Conservation (phyloP, 2,797 vertebrate species). For the Vespertilio murinus region DNA sequence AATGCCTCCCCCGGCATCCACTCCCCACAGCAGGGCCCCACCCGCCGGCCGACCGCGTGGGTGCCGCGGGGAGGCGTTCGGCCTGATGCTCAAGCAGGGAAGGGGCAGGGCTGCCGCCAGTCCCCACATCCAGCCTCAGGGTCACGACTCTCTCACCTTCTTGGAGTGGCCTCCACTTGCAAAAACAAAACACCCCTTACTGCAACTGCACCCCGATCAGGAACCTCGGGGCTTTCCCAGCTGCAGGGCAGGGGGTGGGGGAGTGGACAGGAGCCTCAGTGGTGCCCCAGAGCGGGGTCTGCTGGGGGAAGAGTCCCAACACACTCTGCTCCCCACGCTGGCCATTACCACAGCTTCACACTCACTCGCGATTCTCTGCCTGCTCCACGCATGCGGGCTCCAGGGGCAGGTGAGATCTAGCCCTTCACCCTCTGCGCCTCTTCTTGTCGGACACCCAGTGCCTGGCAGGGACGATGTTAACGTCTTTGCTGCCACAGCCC, state of each 20-base stretch:
- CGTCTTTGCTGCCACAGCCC: too few species aligned
- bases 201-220: not conserved
- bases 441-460: too few species aligned
- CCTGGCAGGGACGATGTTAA: too few species aligned
- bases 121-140: not conserved
- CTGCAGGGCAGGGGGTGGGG: not conserved
- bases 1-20: not conserved
- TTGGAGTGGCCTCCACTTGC: too few species aligned
- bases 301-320: not conserved
- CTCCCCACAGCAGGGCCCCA: not conserved
- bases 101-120: not conserved
- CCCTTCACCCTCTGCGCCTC: not conserved
- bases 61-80: not conserved
- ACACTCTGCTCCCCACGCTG: not conserved
- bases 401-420: not conserved
- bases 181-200: not conserved
- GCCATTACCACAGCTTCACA: not conserved
- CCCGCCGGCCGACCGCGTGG: not conserved
- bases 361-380: rapidly evolving
- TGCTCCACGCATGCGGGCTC: not conserved
- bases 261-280: too few species aligned
- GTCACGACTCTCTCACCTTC: too few species aligned
- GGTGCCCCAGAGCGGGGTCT: not conserved
- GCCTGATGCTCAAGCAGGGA: not conserved
- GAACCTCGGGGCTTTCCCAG: not conserved